These are phyloP conservation scores for Microhierax caerulescens DNA, from an alignment of 2,797 vertebrate species.

Conservation along the genomic window DNA sequence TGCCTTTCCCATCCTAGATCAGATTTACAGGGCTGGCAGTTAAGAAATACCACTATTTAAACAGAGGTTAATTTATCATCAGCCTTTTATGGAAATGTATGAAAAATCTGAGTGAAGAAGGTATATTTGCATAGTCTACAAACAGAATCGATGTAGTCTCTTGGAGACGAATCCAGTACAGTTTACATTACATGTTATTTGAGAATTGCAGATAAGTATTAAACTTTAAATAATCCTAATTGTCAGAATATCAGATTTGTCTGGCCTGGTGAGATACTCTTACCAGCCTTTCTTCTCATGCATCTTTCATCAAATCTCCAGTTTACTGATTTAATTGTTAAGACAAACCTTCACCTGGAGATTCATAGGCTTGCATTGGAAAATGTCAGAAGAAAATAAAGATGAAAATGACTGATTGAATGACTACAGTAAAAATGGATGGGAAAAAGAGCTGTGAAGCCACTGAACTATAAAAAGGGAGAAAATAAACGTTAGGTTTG, in stretches of 20 bases:
- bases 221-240: not conserved
- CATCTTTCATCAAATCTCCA: not conserved
- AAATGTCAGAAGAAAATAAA: not conserved
- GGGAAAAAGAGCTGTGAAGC: not conserved
- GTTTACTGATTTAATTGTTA: not conserved
- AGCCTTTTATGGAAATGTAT: not conserved
- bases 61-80: not conserved
- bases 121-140: not conserved
- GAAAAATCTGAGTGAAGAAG: not conserved
- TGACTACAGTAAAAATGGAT: not conserved
- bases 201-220: not conserved
- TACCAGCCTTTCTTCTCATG: not conserved
- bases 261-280: not conserved
- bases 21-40: not conserved
- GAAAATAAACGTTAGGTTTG: not conserved
- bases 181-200: not conserved
- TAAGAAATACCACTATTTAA: not conserved
- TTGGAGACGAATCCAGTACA: not conserved
- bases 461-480: not conserved
- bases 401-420: not conserved
- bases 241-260: not conserved
- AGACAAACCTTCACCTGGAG: not conserved
- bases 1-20: not conserved
- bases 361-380: not conserved
- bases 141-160: not conserved